Evolutionary conservation across 1,140 invertebrate species (phyloP).

Genomic region (Nasonia longicornis): DNA sequence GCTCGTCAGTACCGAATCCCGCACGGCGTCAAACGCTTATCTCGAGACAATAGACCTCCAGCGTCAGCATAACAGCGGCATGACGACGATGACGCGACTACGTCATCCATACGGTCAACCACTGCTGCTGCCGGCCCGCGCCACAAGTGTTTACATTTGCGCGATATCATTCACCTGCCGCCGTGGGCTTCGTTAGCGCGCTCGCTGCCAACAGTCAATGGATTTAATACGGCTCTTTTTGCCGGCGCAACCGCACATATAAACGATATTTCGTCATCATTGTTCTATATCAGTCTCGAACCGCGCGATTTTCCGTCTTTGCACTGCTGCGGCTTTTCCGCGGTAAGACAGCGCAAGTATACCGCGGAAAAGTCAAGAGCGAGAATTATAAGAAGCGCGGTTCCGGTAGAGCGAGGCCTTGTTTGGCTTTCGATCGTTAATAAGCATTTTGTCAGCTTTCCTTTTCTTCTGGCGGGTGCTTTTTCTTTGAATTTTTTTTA

Average conservation of each 20-base stretch:
- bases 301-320: not conserved
- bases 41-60: not conserved
- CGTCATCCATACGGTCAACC: not conserved
- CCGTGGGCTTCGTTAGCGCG: not conserved
- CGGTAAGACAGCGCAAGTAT: not conserved
- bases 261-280: not conserved
- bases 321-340: not conserved
- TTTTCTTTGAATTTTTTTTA: too few relatives aligned
- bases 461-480: not conserved
- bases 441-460: not conserved
- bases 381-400: not conserved
- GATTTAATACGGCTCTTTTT: not conserved
- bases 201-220: not conserved
- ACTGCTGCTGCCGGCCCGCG: too few relatives aligned
- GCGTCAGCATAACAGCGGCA: not conserved
- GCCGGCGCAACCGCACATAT: not conserved
- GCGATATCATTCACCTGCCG: not conserved
- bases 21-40: not conserved
- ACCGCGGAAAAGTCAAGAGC: not conserved
- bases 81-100: not conserved
- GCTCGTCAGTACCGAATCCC: not conserved
- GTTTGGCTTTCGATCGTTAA: slow-evolving; percentile 4
- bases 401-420: slow-evolving; percentile 2
- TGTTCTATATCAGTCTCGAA: too few relatives aligned
- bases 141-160: not conserved